These are phyloP conservation scores for Tribolium madens DNA, from an alignment of 1,140 invertebrate genomes.

Conservation along the genomic window DNA sequence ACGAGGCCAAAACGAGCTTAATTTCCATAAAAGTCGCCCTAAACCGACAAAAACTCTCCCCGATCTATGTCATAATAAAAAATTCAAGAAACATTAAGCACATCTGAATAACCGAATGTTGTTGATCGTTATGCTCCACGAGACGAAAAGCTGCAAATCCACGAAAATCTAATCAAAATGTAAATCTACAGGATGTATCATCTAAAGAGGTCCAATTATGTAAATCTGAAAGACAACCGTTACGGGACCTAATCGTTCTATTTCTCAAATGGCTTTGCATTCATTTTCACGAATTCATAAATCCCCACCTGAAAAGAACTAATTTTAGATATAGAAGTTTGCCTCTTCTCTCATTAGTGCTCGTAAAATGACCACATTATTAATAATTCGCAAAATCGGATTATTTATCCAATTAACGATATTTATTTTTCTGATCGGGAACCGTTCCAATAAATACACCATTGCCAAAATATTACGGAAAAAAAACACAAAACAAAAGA, in stretches of 20 bases:
- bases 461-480: too few species aligned
- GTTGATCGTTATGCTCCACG: not conserved
- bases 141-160: slow-evolving; percentile 4
- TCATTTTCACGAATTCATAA: slow-evolving; percentile 5
- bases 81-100: too few species aligned
- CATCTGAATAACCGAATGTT: not conserved
- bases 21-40: not conserved
- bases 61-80: too few species aligned
- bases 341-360: not conserved
- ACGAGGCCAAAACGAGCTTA: not conserved
- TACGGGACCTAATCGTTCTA: not conserved
- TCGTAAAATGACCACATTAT: slow-evolving; percentile 1
- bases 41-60: not conserved
- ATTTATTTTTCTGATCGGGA: slow-evolving; percentile 1
- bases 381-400: not conserved
- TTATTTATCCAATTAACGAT: not conserved
- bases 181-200: slow-evolving; percentile 28
- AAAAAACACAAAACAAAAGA: too few species aligned
- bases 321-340: not conserved
- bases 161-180: slow-evolving; percentile 29
- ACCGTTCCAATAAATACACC: not conserved
- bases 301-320: not conserved
- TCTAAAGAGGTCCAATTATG: slow-evolving; percentile 8
- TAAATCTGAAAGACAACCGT: slow-evolving; percentile 24
- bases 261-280: slow-evolving; percentile 15